A percentile compares a stretch with the other conserved stretches of the same genome.
Evolutionary conservation across 2,113 vertebrate genomes (phyloP).

Genomic region (Mobula birostris): DNA sequence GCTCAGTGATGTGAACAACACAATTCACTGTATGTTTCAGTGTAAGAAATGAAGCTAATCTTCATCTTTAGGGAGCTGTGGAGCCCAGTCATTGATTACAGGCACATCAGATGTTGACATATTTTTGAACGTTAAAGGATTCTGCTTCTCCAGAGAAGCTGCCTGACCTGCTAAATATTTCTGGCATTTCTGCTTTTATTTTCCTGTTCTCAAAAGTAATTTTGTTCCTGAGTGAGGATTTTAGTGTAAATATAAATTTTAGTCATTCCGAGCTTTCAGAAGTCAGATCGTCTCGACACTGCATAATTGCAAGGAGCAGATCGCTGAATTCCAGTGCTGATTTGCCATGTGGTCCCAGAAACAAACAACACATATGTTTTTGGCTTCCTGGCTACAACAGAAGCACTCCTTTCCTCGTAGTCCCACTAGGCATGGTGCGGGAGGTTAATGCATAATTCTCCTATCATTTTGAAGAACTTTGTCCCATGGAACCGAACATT

Average conservation of each 20-base stretch:
- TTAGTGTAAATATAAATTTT: background rate
- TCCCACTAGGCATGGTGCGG: background rate
- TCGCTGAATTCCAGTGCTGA: background rate
- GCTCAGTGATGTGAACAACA: too few species aligned
- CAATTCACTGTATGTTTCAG: too few species aligned
- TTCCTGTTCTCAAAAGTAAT: background rate
- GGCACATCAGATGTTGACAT: too few species aligned
- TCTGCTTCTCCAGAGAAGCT: background rate
- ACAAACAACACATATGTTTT: background rate
- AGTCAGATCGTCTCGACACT: background rate
- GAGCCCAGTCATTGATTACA: too few species aligned
- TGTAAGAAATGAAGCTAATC: too few species aligned
- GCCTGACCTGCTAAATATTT: background rate
- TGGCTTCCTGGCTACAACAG: background rate
- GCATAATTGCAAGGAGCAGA: background rate
- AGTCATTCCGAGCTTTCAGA: background rate
- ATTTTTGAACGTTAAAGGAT: too few species aligned
- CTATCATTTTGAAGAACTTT: background rate
- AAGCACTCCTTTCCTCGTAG: background rate
- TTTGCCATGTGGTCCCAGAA: background rate
- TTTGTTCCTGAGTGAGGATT: background rate
- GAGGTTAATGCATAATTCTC: background rate
- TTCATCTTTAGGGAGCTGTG: too few species aligned
- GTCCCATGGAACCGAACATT: background rate
- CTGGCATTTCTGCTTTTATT: background rate